Percentiles rank a stretch among this genome's conserved stretches.
These are phyloP conservation scores for Smittia sp. DNA, from an alignment of 2,888 invertebrate genomes.

Conservation along the genomic window DNA sequence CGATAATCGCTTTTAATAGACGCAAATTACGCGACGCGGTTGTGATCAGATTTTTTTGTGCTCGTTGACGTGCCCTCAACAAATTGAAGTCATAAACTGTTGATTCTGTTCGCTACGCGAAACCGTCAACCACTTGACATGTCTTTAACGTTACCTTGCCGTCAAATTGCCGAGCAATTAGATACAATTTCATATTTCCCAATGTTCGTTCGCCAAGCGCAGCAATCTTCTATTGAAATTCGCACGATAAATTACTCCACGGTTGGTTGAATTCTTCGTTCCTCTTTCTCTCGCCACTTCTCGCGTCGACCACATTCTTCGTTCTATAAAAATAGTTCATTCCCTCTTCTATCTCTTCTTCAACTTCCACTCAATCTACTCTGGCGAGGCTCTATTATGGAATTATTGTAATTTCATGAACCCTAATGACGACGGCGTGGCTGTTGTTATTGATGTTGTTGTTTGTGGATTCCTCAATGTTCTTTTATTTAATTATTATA, in stretches of 20 bases:
- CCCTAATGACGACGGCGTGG: slow-evolving; percentile 33
- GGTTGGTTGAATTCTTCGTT: slow-evolving; percentile 29
- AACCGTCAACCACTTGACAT: too few relatives aligned
- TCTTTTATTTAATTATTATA: slow-evolving; percentile 40
- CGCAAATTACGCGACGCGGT: neutral
- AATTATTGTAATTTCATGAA: slow-evolving; percentile 37
- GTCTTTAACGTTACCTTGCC: too few relatives aligned
- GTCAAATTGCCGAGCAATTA: too few relatives aligned
- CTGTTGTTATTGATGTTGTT: slow-evolving; percentile 12
- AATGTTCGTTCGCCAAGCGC: neutral
- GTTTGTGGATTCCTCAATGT: slow-evolving; percentile 31
- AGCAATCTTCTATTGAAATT: slow-evolving; percentile 21
- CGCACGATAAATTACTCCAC: slow-evolving; percentile 39
- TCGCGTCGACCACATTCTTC: neutral
- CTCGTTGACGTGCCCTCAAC: too few relatives aligned
- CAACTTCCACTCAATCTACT: neutral
- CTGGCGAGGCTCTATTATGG: slow-evolving; percentile 28
- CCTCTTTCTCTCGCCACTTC: neutral
- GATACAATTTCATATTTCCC: too few relatives aligned
- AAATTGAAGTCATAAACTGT: too few relatives aligned
- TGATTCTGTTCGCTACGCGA: too few relatives aligned
- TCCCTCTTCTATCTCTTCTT: neutral
- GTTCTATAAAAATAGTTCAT: slow-evolving; percentile 7
- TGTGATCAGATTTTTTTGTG: neutral
- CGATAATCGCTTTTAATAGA: neutral